These are phyloP conservation scores for Pomacea maculata DNA, from an alignment of 1,140 invertebrate genomes.

Conservation along the genomic window DNA sequence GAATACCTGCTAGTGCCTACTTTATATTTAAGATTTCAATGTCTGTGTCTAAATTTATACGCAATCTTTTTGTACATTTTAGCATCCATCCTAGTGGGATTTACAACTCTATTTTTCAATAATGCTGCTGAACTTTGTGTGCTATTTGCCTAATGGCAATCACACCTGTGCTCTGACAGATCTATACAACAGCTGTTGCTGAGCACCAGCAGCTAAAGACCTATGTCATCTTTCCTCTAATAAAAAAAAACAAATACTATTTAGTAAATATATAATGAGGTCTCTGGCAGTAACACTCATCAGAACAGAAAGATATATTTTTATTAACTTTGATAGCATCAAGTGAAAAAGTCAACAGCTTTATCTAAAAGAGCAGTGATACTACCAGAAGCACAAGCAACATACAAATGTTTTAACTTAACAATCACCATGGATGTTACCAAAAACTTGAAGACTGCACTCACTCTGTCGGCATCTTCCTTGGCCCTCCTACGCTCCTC, in stretches of 20 bases:
- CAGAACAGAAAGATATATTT: too few relatives aligned
- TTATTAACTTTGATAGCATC: too few relatives aligned
- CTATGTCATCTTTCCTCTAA: background rate
- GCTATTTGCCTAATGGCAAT: too few relatives aligned
- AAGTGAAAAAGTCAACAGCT: background rate
- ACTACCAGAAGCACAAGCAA: background rate
- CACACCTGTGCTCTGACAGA: background rate
- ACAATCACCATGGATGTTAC: background rate
- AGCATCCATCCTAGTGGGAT: too few relatives aligned
- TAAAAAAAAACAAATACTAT: background rate
- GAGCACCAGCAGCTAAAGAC: background rate
- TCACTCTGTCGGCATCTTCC: conserved; percentile 52
- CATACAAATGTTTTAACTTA: background rate
- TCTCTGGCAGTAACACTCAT: too few relatives aligned
- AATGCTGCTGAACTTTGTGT: too few relatives aligned
- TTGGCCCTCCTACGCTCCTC: conserved; percentile 51
- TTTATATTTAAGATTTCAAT: too few relatives aligned
- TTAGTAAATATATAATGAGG: too few relatives aligned
- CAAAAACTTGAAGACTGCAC: background rate
- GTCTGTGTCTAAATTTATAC: too few relatives aligned
- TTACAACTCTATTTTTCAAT: too few relatives aligned
- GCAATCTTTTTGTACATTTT: too few relatives aligned
- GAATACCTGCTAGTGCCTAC: too few relatives aligned
- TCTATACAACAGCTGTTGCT: background rate
- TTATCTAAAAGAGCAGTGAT: background rate